Evolutionary conservation across 2,888 invertebrate genomes (phyloP).

Genomic region (Phaedon cochleariae): DNA sequence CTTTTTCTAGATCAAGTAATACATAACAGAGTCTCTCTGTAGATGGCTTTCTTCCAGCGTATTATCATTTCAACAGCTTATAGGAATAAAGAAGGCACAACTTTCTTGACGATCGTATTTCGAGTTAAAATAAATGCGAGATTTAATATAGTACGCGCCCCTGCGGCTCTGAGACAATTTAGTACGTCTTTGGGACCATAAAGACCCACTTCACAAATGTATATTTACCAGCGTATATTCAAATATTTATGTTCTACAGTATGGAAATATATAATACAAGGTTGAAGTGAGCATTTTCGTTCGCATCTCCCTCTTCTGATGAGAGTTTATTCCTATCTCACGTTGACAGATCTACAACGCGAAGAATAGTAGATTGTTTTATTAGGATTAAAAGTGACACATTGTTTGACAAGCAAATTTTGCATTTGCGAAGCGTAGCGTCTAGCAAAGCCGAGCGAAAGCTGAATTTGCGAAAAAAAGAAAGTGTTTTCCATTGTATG

Average conservation of each 20-base stretch:
- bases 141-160: conserved; percentile 12
- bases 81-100: neutral
- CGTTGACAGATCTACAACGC: neutral
- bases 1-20: no score
- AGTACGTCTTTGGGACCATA: conserved; percentile 57
- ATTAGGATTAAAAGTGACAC: no score
- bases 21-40: no score
- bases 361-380: no score
- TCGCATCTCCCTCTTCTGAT: neutral
- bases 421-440: no score
- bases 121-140: neutral
- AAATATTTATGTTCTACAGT: conserved; percentile 61
- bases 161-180: conserved; percentile 54
- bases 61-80: no score
- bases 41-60: no score
- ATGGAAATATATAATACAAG: conserved; percentile 60
- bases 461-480: no score
- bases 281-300: neutral
- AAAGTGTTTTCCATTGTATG: no score
- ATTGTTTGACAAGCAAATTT: no score
- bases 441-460: no score
- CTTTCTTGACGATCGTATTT: neutral
- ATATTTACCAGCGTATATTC: conserved; percentile 56
- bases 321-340: neutral
- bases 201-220: conserved; percentile 58